A percentile compares a stretch with the other conserved stretches of the same genome.
Evolutionary conservation across 2,888 invertebrate species (phyloP).

Genomic region (Drosophila rellima): DNA sequence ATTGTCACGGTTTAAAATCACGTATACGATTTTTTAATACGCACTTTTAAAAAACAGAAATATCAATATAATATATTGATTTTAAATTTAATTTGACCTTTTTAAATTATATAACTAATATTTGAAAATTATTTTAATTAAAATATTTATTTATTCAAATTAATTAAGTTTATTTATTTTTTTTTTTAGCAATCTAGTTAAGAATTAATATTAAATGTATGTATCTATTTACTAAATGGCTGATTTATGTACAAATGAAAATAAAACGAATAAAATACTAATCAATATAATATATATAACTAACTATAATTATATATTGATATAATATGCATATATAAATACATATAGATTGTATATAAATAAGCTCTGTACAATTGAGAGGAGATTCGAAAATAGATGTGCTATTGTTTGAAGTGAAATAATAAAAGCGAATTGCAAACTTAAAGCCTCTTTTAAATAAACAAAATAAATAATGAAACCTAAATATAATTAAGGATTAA

Average conservation of each 20-base stretch:
- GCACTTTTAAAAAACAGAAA: too few relatives aligned
- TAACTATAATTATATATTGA: not conserved
- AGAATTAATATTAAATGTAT: not conserved
- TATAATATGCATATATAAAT: constrained; percentile 3
- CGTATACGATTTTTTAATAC: too few relatives aligned
- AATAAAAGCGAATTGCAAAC: constrained; percentile 58
- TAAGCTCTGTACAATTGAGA: constrained; percentile 60
- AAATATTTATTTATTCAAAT: constrained; percentile 27
- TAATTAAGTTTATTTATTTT: not conserved
- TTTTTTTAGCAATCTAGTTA: not conserved
- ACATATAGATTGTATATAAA: constrained; percentile 9
- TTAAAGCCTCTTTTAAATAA: constrained; percentile 69
- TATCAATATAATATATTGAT: too few relatives aligned
- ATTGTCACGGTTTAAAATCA: too few relatives aligned
- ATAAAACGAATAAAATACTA: constrained; percentile 27
- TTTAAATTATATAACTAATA: not conserved
- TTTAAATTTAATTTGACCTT: not conserved
- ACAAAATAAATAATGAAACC: constrained; percentile 53
- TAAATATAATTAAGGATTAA: constrained; percentile 24
- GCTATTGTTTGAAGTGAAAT: constrained; percentile 15
- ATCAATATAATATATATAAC: constrained; percentile 2
- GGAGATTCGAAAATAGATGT: constrained; percentile 52
- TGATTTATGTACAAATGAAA: constrained; percentile 56
- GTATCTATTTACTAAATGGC: constrained; percentile 42
- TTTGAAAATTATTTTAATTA: constrained; percentile 1